Conservation (phyloP, 2,797 vertebrate genomes). For the Sebastes nivosus region DNA sequence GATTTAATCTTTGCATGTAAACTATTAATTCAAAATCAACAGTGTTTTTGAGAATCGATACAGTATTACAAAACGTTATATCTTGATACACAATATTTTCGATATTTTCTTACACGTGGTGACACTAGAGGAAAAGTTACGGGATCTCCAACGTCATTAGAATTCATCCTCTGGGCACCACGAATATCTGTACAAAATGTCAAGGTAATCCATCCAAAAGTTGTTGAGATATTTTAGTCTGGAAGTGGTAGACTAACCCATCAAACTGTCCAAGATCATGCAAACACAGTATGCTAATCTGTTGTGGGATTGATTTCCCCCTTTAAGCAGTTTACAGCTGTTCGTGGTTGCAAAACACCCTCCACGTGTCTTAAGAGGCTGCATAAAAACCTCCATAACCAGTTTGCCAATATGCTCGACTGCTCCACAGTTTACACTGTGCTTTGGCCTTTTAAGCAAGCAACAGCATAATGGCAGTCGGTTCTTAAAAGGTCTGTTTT, state of each 20-base stretch:
- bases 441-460: neutral
- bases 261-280: neutral
- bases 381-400: neutral
- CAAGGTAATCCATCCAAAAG: neutral
- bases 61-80: too few species aligned
- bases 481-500: neutral
- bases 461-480: neutral
- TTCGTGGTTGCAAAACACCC: neutral
- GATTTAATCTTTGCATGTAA: too few species aligned
- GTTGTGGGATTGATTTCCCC: neutral
- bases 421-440: neutral
- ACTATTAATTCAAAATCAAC: too few species aligned
- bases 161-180: neutral
- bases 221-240: neutral
- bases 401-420: neutral
- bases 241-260: neutral
- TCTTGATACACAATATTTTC: too few species aligned
- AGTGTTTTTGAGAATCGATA: too few species aligned
- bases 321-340: neutral
- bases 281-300: neutral
- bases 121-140: too few species aligned
- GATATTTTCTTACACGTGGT: too few species aligned
- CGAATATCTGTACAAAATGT: neutral
- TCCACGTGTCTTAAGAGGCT: neutral
- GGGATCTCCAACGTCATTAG: too few species aligned